These are phyloP conservation scores for Zaprionus bogoriensis DNA, from an alignment of 2,888 invertebrate genomes.

Conservation along the genomic window DNA sequence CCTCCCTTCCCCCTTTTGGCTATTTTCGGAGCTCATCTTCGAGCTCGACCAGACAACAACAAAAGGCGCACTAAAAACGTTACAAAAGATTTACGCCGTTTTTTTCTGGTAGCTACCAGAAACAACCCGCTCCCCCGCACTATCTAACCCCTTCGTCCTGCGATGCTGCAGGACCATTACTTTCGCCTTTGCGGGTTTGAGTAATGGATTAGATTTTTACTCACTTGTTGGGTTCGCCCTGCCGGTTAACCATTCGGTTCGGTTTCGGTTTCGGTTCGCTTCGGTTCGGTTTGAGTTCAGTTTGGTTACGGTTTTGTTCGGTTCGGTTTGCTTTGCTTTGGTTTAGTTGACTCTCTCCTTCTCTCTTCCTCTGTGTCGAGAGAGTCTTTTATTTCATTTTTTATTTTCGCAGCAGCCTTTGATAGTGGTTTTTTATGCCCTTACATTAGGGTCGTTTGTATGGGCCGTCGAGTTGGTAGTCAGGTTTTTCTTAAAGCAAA, in stretches of 20 bases:
- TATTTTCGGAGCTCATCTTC: constrained; percentile 40
- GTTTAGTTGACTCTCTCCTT: constrained; percentile 19
- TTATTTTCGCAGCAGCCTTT: constrained; percentile 26
- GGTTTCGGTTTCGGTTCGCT: neutral
- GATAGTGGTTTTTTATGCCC: constrained; percentile 34
- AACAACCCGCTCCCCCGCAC: constrained; percentile 8
- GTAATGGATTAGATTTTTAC: constrained; percentile 77
- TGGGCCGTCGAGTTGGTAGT: neutral
- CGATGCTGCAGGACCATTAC: constrained; percentile 49
- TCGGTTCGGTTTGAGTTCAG: constrained; percentile 6
- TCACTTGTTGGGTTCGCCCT: constrained; percentile 56
- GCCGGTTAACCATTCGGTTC: neutral
- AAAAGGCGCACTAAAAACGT: constrained; percentile 53
- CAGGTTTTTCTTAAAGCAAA: no score
- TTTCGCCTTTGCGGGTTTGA: constrained; percentile 70
- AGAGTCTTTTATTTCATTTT: no score
- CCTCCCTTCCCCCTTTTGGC: neutral
- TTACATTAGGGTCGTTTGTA: neutral
- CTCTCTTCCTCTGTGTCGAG: no score
- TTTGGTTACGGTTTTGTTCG: neutral
- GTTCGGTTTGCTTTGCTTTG: neutral
- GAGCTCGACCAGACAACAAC: constrained; percentile 15
- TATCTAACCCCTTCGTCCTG: neutral
- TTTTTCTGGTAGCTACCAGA: constrained; percentile 22
- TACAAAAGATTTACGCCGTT: constrained; percentile 75